Evolutionary conservation across 2,888 invertebrate genomes (phyloP), one percentile per base, ranked within the genome.

Genomic region (Halictus ligatus): DNA sequence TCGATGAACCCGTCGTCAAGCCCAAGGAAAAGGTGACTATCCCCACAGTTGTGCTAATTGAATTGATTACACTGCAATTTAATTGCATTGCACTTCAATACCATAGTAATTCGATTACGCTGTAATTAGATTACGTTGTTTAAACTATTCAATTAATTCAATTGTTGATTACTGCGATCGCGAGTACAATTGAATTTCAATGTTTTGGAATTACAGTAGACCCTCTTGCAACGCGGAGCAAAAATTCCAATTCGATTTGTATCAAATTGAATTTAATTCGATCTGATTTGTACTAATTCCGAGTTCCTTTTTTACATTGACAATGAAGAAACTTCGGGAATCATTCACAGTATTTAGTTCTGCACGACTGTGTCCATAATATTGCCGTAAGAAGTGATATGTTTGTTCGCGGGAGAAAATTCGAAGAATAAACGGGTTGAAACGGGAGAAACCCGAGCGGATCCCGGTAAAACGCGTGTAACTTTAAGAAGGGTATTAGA

Each of bases 1-100:
- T 92, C 79, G 94, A 94, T 54, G 93, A 94, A 69, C 92, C 93
- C 75, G 91, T 88, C 85, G 90, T 88, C 71, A 92, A 93, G 80
- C 93, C 93, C 81, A 93, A 91, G 73, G 93, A 93, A 89, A 93
- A 93, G 93, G 95, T 94, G 81, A 89, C 43, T 58, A 43, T 46
- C 18, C 0, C 7, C 18, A 29, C 2, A 29, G 18, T 18, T 21
- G 25, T 50, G 58, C 58, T 12, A n/a, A n/a, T n/a, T 5, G 12
- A n/a, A 58, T n/a, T 5, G 5, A n/a, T 58, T n/a, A n/a, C n/a
- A 5, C n/a, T n/a, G 12, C 5, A 54, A 54, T 54, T 3, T 4
- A 12, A 58, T n/a, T 12, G 58, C 58, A n/a, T 58, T n/a, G 12
- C 12, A n/a, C 58, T n/a, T 58, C 3, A 12, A 58, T 7, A 10